Percentiles rank a stretch among this genome's conserved stretches.
phyloP scores from a whole-genome alignment of 2,888 invertebrate species.

The Tachystola acroxantha region DNA sequence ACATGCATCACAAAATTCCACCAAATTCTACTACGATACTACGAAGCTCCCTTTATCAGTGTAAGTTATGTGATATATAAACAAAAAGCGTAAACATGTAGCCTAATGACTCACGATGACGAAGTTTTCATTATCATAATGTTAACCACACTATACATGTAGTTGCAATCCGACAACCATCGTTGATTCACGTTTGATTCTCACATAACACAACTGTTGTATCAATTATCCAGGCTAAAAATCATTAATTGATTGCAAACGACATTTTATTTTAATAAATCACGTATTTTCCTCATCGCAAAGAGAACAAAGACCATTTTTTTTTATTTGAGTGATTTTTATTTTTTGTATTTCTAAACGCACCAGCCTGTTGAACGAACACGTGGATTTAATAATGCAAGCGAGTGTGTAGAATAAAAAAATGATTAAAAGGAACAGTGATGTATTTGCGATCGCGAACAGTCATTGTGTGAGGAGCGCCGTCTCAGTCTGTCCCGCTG shows the following conservation, averaged over 20 bases:
- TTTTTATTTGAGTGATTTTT: no score
- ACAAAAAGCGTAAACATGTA: slow-evolving; percentile 70
- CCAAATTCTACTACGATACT: slow-evolving; percentile 42
- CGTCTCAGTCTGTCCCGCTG: slow-evolving; percentile 64
- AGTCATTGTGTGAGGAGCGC: slow-evolving; percentile 68
- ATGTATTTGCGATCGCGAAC: slow-evolving; percentile 75
- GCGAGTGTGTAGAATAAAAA: slow-evolving; percentile 67
- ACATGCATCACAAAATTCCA: slow-evolving; percentile 51
- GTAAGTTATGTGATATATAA: slow-evolving; percentile 49
- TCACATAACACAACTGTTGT: slow-evolving; percentile 15
- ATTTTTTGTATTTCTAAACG: no score
- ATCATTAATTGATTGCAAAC: slow-evolving; percentile 48
- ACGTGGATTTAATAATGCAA: slow-evolving; percentile 67
- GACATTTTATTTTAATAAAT: slow-evolving; percentile 40
- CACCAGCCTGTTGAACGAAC: slow-evolving; percentile 70
- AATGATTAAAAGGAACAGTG: slow-evolving; percentile 77
- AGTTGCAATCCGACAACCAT: slow-evolving; percentile 61
- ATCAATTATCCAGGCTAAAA: slow-evolving; percentile 38
- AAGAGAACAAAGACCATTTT: slow-evolving; percentile 76
- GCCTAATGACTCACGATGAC: slow-evolving; percentile 73
- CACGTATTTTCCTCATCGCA: slow-evolving; percentile 58
- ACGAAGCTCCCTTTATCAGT: slow-evolving; percentile 36
- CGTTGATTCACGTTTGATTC: slow-evolving; percentile 31
- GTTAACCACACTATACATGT: slow-evolving; percentile 57
- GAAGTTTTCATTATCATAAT: slow-evolving; percentile 73